phyloP scores from a whole-genome alignment of 2,888 invertebrate species.

The Dasypogon diadema region DNA sequence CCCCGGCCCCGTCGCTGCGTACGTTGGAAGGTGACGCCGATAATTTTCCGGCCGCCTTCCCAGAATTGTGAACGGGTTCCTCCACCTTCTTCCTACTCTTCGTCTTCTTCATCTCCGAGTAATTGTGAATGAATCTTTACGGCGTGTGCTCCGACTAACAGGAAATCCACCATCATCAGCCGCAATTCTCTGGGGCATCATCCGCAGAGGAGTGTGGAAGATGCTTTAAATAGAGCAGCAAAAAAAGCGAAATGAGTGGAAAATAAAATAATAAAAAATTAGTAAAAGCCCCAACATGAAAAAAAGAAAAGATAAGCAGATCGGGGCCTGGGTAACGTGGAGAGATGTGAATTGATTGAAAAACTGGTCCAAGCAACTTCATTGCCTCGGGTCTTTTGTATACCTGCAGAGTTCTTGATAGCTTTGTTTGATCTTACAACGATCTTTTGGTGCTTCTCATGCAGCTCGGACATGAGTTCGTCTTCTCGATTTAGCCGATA shows the following conservation, averaged over 20 bases:
- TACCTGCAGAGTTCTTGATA: background rate
- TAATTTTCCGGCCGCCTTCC: background rate
- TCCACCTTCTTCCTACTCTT: too few relatives aligned
- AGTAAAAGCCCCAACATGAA: background rate
- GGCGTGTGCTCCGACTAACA: conserved; percentile 13
- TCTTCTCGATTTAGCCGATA: background rate
- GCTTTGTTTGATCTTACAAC: conserved; percentile 4
- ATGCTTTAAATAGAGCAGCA: conserved; percentile 12
- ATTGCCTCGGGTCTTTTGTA: conserved; percentile 1
- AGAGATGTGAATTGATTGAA: conserved; percentile 14
- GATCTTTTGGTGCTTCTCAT: background rate
- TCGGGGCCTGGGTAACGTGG: background rate
- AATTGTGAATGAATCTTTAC: conserved; percentile 27
- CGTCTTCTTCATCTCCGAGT: background rate
- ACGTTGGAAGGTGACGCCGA: background rate
- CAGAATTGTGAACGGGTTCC: background rate
- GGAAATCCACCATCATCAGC: background rate
- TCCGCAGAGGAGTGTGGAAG: conserved; percentile 26
- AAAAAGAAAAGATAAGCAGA: background rate
- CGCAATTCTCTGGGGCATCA: too few relatives aligned
- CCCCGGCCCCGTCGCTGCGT: background rate
- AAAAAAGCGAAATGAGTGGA: background rate
- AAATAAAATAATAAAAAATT: conserved; percentile 9
- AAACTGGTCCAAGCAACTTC: conserved; percentile 27
- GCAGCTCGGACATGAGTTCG: background rate